Evolutionary conservation across 2,888 invertebrate genomes (phyloP).

Genomic region (Nymphalis urticae): DNA sequence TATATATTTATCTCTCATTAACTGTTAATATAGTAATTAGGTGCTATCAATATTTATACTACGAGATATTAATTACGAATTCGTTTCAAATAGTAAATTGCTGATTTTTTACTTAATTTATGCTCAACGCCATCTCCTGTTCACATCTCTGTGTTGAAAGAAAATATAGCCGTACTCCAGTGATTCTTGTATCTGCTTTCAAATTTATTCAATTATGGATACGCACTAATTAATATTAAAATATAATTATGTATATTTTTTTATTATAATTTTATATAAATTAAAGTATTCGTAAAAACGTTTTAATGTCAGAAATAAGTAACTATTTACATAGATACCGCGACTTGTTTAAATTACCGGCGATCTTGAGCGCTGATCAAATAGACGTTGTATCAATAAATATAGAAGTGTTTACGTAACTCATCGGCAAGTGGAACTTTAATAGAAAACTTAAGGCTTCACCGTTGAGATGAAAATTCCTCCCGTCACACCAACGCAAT

Average conservation of each 20-base stretch:
- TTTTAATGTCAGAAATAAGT: background rate
- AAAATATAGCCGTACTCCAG: too few species aligned
- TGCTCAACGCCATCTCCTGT: too few species aligned
- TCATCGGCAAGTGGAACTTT: conserved; percentile 7
- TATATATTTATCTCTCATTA: too few species aligned
- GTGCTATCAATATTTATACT: too few species aligned
- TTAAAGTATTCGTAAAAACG: background rate
- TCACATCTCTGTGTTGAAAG: too few species aligned
- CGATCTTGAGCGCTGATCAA: conserved; percentile 4
- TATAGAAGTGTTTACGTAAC: conserved; percentile 12
- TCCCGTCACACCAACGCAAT: conserved; percentile 12
- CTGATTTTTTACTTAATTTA: too few species aligned
- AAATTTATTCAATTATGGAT: too few species aligned
- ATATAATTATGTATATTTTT: background rate
- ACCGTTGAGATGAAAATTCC: background rate
- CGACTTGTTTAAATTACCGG: conserved; percentile 4
- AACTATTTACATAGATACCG: background rate
- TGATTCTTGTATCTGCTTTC: too few species aligned
- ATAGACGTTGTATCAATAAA: conserved; percentile 7
- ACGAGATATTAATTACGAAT: too few species aligned
- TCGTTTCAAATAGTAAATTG: too few species aligned
- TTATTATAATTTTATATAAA: background rate
- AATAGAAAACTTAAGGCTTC: conserved; percentile 15
- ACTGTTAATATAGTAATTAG: too few species aligned
- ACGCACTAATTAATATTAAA: too few species aligned